These are phyloP conservation scores for Bos javanicus DNA, from an alignment of 2,113 vertebrate genomes.

Conservation along the genomic window DNA sequence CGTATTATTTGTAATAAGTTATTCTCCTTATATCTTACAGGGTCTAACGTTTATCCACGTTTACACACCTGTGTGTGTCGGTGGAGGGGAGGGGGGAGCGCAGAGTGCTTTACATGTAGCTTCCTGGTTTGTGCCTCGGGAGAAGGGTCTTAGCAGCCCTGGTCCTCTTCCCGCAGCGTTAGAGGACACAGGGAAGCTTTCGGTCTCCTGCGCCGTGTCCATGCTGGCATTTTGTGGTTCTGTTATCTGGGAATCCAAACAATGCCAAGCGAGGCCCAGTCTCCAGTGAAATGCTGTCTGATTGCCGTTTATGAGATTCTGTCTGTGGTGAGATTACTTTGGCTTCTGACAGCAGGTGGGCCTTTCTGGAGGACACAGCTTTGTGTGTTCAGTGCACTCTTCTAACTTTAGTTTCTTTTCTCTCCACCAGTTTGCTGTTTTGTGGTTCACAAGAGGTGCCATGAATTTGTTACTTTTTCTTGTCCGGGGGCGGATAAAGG, in stretches of 20 bases:
- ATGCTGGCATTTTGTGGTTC: background rate
- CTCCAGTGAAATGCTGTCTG: background rate
- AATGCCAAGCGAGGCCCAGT: background rate
- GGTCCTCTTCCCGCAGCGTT: background rate
- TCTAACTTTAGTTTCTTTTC: constrained; percentile 61
- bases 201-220: background rate
- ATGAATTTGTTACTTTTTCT: constrained; percentile 97
- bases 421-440: constrained; percentile 94
- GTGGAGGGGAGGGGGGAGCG: fast-evolving
- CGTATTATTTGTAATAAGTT: background rate
- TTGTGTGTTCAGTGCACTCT: background rate
- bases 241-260: background rate
- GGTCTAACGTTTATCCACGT: background rate
- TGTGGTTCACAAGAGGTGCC: constrained; percentile 99
- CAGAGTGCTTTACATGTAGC: background rate
- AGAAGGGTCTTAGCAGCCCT: background rate
- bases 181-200: fast-evolving
- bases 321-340: background rate
- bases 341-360: background rate
- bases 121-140: background rate
- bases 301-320: background rate
- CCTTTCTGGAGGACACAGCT: background rate
- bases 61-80: background rate
- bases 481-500: constrained; percentile 98
- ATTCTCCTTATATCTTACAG: background rate